Conservation (phyloP, 2,797 vertebrate species). For the Onychomys torridus region DNA sequence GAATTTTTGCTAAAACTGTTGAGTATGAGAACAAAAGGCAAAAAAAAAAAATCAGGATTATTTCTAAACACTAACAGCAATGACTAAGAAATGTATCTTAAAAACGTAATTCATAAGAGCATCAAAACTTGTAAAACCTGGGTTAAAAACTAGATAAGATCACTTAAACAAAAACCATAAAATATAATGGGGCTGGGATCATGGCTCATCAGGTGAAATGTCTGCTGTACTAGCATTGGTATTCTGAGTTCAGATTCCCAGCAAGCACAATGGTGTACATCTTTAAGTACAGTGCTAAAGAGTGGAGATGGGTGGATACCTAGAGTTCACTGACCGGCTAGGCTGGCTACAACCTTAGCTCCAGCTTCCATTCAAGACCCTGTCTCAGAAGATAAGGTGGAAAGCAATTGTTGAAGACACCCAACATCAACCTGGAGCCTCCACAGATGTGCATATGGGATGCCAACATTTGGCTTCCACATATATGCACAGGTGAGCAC, state of each 20-base stretch:
- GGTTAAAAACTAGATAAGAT: neutral
- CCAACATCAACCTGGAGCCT: neutral
- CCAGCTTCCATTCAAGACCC: neutral
- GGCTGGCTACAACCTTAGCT: neutral
- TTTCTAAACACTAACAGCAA: neutral
- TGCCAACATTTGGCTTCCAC: neutral
- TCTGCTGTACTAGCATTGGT: neutral
- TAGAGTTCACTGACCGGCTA: neutral
- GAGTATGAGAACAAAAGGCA: neutral
- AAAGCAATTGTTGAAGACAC: neutral
- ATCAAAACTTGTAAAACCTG: neutral
- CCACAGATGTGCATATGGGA: neutral
- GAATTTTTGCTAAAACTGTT: neutral
- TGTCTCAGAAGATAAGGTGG: neutral
- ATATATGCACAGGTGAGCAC: neutral
- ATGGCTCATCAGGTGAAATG: neutral
- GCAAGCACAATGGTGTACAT: neutral
- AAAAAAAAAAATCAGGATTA: neutral
- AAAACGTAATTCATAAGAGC: neutral
- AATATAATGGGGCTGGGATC: neutral
- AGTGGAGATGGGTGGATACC: neutral
- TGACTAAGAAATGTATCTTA: neutral
- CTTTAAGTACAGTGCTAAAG: neutral
- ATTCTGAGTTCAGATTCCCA: neutral
- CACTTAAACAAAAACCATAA: neutral